phyloP scores from a whole-genome alignment of 2,113 vertebrate genomes.

The Loxodonta africana region DNA sequence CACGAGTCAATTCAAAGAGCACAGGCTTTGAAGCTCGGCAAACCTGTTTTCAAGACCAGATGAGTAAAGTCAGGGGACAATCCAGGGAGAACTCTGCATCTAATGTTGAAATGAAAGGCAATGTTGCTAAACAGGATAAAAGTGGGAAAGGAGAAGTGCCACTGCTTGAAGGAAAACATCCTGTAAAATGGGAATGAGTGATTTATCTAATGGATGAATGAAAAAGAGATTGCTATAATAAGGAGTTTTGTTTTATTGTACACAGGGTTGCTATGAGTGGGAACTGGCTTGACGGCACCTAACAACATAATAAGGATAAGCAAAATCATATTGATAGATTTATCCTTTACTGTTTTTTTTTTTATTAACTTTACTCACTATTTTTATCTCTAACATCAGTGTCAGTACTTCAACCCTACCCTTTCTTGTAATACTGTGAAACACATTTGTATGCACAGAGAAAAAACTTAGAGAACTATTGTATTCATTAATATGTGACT shows the following conservation, averaged over 20 bases:
- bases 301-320: background rate
- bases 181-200: conserved; percentile 41
- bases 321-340: background rate
- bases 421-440: background rate
- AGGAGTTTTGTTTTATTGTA: no score
- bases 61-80: conserved; percentile 1
- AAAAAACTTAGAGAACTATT: conserved; percentile 22
- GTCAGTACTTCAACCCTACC: background rate
- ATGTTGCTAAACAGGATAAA: conserved; percentile 4
- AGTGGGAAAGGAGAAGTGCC: background rate
- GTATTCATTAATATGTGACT: conserved; percentile 15
- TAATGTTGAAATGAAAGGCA: background rate
- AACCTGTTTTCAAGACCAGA: conserved; percentile 13
- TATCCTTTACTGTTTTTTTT: background rate
- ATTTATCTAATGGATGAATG: conserved; percentile 11
- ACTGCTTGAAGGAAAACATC: conserved; percentile 29
- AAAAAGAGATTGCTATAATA: conserved; percentile 33
- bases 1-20: conserved; percentile 1
- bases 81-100: conserved; percentile 13
- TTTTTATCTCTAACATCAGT: background rate
- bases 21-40: background rate
- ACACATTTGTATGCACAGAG: background rate
- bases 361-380: background rate
- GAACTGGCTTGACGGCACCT: no score
- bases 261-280: no score